A percentile compares a stretch with the other conserved stretches of the same genome.
phyloP scores from a whole-genome alignment of 2,113 vertebrate genomes.

The Ictidomys tridecemlineatus region DNA sequence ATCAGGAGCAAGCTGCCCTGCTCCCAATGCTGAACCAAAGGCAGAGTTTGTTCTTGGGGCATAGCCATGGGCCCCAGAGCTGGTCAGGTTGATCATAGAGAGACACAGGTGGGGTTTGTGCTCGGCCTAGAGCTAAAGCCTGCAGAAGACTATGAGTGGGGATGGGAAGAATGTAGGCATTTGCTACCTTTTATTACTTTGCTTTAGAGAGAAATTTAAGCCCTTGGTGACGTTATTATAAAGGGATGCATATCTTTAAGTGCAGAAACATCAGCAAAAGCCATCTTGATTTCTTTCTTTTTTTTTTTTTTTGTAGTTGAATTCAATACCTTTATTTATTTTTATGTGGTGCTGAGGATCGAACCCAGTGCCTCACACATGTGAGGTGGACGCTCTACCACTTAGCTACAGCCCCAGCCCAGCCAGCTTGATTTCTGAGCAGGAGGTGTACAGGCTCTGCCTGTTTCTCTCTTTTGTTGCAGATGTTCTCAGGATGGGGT shows the following conservation, averaged over 20 bases:
- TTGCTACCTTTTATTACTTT: background rate
- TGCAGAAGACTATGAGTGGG: background rate
- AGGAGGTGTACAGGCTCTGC: background rate
- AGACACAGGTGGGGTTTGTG: background rate
- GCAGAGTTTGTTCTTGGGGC: background rate
- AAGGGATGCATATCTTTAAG: constrained; percentile 34
- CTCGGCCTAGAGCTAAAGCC: background rate
- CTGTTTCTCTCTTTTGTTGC: background rate
- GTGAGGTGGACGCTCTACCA: too few species aligned
- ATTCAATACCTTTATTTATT: too few species aligned
- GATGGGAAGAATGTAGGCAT: background rate
- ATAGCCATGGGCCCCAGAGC: background rate
- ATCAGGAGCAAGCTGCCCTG: background rate
- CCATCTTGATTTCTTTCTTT: background rate
- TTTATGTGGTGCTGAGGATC: too few species aligned
- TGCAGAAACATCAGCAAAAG: constrained; percentile 31
- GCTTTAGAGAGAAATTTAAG: constrained; percentile 26
- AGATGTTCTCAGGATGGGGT: background rate
- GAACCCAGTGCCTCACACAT: too few species aligned
- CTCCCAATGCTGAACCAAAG: background rate
- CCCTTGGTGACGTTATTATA: background rate
- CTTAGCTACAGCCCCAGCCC: too few species aligned
- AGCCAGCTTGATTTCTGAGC: constrained; percentile 41
- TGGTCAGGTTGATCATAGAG: background rate
- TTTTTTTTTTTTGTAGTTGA: too few species aligned